phyloP scores from a whole-genome alignment of 2,888 invertebrate species.

The Drosophila fulvimacula region DNA sequence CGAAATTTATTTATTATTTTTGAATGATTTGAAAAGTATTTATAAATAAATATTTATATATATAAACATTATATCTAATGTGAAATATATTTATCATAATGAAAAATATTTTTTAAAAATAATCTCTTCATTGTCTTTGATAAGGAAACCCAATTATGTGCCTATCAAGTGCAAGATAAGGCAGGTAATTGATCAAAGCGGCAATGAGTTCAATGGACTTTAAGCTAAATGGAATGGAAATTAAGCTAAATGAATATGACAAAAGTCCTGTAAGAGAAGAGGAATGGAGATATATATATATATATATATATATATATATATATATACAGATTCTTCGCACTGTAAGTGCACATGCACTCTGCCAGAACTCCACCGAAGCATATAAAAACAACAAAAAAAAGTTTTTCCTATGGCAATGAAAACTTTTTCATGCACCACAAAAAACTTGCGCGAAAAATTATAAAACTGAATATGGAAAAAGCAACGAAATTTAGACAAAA shows the following conservation, averaged over 20 bases:
- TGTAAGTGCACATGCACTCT: constrained; percentile 37
- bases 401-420: constrained; percentile 60
- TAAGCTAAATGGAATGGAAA: background rate
- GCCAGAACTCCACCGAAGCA: constrained; percentile 16
- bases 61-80: too few relatives aligned
- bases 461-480: constrained; percentile 75
- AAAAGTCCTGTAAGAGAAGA: background rate
- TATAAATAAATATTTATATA: background rate
- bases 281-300: background rate
- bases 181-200: background rate
- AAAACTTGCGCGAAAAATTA: constrained; percentile 66
- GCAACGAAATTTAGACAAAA: constrained; percentile 61
- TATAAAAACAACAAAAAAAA: constrained; percentile 55
- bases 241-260: background rate
- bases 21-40: background rate
- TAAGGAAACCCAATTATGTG: background rate
- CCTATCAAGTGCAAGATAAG: background rate
- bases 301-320: constrained; percentile 13
- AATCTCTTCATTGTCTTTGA: background rate
- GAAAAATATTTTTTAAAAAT: background rate
- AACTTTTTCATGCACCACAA: constrained; percentile 59
- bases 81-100: background rate
- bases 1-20: background rate
- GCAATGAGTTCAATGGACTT: background rate
- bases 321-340: constrained; percentile 9